Base-by-base conservation (phyloP, 1,140 invertebrate genomes). In the Amyelois transitella region DNA sequence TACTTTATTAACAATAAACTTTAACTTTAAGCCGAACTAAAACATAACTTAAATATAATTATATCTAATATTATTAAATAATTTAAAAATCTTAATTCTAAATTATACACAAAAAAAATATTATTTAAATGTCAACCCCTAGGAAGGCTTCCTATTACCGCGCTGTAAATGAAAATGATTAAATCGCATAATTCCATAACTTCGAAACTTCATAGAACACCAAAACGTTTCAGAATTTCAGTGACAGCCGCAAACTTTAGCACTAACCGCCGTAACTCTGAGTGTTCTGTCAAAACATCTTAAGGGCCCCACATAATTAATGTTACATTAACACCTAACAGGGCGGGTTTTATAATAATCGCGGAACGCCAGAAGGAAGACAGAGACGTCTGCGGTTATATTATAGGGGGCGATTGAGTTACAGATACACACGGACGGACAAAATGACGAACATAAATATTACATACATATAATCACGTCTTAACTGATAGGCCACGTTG, bases 251-350 rank as follows among this genome's bases (percentile, higher is more conserved):
- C 45, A 19, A 48, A 48, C 12, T 21, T 21, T 4, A 1, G 19
- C 7, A 19, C 45, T 20, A 21, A 19, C 45, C 45, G 45, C 20
- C 18, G 19, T 48, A 48, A 48, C 20, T 48, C 20, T 2, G 17
- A 8, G 18, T 21, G 45, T 43, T 60, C 66, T 79, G 77, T 79
- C 72, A 81, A 72, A 74, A 73, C 71, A 75, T 75, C 74, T 78
- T 78, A 73, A 59, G 64, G 55, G 60, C 60, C 51, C 72, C 66
- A 58, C 64, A 75, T 72, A 80, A 81, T 86, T 81, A 83, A 81
- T 82, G 78, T 69, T n/a, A 67, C 79, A 79, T 86, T 82, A 86
- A 77, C 78, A 81, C 72, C 75, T 76, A 70, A 69, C 61, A 66
- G 64, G 65, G 63, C 18, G 44, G 55, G 75, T 76, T 81, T 77